Percentiles rank a stretch among this genome's conserved stretches.
phyloP scores from a whole-genome alignment of 2,797 vertebrate species.

The Meriones psammophilus region DNA sequence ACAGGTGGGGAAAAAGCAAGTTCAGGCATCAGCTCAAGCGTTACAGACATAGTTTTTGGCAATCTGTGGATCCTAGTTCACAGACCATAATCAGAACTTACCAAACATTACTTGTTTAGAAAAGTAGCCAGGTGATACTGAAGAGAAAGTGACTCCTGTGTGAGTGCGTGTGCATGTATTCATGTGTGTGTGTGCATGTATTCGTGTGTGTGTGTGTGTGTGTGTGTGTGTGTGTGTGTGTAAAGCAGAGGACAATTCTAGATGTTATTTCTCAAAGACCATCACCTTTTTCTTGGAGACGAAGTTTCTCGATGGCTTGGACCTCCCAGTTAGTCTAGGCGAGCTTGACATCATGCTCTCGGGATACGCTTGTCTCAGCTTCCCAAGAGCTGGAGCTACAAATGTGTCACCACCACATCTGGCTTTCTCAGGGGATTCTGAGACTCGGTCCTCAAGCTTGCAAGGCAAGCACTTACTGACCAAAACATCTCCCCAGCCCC shows the following conservation, averaged over 20 bases:
- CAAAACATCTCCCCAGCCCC: background rate
- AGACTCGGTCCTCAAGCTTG: background rate
- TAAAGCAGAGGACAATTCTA: background rate
- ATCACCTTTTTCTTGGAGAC: background rate
- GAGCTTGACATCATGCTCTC: background rate
- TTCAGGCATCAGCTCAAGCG: background rate
- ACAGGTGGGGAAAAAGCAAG: background rate
- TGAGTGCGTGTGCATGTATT: background rate
- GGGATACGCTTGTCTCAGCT: background rate
- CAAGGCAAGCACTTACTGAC: background rate
- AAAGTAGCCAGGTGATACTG: background rate
- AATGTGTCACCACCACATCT: background rate
- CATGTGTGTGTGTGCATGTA: background rate
- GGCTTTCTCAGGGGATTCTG: background rate
- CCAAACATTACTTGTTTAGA: background rate
- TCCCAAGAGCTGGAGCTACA: background rate
- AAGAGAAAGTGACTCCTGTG: background rate
- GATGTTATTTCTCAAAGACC: background rate
- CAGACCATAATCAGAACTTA: background rate
- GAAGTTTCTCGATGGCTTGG: background rate
- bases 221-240: background rate
- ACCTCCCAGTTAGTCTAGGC: background rate
- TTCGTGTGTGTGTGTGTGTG: background rate
- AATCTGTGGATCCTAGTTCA: slow-evolving; percentile 5
- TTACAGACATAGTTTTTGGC: background rate